These are phyloP conservation scores for Bambusicola thoracicus DNA, from an alignment of 2,113 vertebrate species.

Conservation along the genomic window DNA sequence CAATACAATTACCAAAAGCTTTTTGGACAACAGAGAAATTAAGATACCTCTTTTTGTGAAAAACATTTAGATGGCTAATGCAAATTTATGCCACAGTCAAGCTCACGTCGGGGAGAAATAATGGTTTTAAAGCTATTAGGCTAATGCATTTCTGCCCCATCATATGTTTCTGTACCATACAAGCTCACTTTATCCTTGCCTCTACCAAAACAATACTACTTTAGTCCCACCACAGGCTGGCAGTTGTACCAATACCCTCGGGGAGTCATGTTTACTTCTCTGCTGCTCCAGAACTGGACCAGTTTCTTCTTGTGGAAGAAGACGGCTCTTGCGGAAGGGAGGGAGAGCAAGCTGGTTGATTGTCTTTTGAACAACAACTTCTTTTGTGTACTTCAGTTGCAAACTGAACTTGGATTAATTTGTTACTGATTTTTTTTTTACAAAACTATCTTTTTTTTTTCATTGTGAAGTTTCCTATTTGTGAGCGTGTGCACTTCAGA, in stretches of 20 bases:
- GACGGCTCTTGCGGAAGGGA: neutral
- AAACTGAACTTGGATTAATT: neutral
- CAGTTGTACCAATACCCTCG: neutral
- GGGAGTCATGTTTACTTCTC: neutral
- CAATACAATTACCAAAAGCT: neutral
- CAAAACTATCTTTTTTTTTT: neutral
- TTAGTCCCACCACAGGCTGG: neutral
- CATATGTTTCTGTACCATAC: neutral
- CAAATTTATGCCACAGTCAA: neutral
- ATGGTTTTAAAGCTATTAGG: neutral
- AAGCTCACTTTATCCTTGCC: neutral
- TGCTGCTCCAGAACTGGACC: neutral
- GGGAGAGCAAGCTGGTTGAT: neutral
- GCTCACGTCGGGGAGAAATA: neutral
- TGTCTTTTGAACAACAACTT: neutral
- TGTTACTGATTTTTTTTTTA: neutral
- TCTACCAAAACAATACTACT: neutral
- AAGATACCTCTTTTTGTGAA: neutral
- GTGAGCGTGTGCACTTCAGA: neutral
- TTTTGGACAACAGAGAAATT: neutral
- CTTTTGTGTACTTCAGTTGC: neutral
- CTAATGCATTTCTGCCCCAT: neutral
- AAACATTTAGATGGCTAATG: neutral
- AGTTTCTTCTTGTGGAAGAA: neutral
- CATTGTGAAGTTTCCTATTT: neutral